Evolutionary conservation across 2,113 vertebrate genomes (phyloP).

Genomic region (Trochalopteron elliotii): DNA sequence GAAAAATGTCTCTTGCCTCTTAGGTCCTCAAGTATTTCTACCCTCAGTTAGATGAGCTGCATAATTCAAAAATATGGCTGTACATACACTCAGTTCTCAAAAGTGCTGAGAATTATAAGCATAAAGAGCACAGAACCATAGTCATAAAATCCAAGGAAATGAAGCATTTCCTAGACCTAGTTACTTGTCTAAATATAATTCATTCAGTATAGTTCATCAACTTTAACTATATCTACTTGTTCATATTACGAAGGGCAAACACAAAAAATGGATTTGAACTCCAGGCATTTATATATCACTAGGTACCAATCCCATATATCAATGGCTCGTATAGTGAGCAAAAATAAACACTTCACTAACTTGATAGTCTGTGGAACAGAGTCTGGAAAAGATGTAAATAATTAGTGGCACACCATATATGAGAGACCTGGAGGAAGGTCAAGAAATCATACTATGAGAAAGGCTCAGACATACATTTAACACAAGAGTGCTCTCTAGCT

Average conservation of each 20-base stretch:
- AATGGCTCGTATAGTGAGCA: neutral
- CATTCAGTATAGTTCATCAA: constrained; percentile 12
- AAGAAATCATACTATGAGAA: neutral
- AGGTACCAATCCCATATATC: neutral
- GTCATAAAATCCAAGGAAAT: constrained; percentile 28
- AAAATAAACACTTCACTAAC: constrained; percentile 42
- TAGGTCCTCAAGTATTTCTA: neutral
- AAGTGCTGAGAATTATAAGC: constrained; percentile 13
- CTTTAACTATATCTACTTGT: constrained; percentile 21
- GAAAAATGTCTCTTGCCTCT: neutral
- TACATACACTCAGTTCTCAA: neutral
- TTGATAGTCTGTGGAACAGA: constrained; percentile 8
- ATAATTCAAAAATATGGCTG: constrained; percentile 20
- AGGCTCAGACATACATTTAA: neutral
- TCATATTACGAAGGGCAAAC: constrained; percentile 34
- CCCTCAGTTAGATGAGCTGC: neutral
- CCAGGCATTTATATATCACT: neutral
- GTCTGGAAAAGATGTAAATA: constrained; percentile 16
- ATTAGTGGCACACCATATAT: neutral
- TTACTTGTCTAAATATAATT: constrained; percentile 36
- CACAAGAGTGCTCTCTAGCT: neutral
- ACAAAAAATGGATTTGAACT: neutral
- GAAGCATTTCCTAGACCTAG: neutral
- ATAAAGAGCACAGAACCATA: neutral
- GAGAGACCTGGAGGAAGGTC: neutral